phyloP scores from a whole-genome alignment of 2,113 vertebrate genomes.

The zebrafish (Danio rerio) region DNA sequence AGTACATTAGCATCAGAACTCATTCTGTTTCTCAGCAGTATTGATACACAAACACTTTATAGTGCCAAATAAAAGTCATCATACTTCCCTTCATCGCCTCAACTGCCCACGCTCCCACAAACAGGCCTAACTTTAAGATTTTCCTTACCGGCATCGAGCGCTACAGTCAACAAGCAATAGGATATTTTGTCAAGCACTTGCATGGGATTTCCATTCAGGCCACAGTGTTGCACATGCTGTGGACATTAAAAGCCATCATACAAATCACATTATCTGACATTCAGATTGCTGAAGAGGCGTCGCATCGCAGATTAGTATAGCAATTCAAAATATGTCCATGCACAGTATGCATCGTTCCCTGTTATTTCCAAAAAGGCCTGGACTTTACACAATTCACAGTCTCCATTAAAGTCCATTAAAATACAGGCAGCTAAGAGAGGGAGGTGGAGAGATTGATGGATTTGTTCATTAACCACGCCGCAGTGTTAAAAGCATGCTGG shows the following conservation, averaged over 20 bases:
- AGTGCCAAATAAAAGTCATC: conserved; percentile 20
- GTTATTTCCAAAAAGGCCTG: conserved; percentile 36
- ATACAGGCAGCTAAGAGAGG: conserved; percentile 30
- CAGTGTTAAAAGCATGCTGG: conserved; percentile 52
- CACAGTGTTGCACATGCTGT: background rate
- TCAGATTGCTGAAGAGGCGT: conserved; percentile 16
- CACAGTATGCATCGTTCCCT: conserved; percentile 21
- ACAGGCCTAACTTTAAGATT: background rate
- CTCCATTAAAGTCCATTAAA: conserved; percentile 53
- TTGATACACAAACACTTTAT: conserved; percentile 49
- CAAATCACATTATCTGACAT: conserved; percentile 17
- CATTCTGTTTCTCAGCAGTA: conserved; percentile 57
- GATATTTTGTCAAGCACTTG: background rate
- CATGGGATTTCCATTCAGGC: background rate
- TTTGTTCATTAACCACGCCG: conserved; percentile 54
- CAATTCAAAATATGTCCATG: conserved; percentile 29
- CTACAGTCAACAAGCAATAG: conserved; percentile 11
- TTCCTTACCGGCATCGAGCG: background rate
- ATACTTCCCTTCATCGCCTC: conserved; percentile 15
- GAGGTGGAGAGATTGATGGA: conserved; percentile 48
- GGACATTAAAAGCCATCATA: conserved; percentile 21
- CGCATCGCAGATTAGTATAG: background rate
- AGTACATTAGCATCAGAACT: conserved; percentile 58
- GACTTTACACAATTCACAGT: conserved; percentile 24
- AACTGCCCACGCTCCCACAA: conserved; percentile 2